Evolutionary conservation across 37 sponge, comb jelly and placozoan species (phyloP).

Genomic region (Diacarnus erythraeanus): DNA sequence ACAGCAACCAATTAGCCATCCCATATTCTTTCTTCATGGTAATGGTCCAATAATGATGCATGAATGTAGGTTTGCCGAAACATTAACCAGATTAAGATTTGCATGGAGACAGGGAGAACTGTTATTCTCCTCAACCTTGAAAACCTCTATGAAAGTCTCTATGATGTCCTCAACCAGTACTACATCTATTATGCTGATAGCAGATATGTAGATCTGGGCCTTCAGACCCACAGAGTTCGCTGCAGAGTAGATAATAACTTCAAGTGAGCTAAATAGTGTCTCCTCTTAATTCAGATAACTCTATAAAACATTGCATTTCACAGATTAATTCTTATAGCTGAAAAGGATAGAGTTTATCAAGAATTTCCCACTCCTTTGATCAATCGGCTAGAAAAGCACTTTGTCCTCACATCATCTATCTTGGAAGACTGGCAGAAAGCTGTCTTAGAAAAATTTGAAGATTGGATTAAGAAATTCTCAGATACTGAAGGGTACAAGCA

Average conservation of each 20-base stretch:
- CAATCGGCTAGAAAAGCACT: conserved; percentile 91
- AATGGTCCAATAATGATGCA: too few species aligned
- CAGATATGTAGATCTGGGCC: conserved; percentile 89
- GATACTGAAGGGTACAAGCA: neutral
- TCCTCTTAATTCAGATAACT: neutral
- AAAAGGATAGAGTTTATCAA: conserved; percentile 71
- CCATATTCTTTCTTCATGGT: neutral
- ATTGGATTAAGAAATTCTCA: conserved; percentile 55
- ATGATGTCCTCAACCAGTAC: conserved; percentile 96
- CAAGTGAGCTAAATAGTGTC: conserved; percentile 44
- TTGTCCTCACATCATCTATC: conserved; percentile 69
- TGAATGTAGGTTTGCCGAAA: conserved; percentile 85
- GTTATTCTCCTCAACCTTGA: conserved; percentile 93
- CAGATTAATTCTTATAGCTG: conserved; percentile 79
- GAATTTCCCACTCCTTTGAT: conserved; percentile 91
- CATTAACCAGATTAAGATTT: conserved; percentile 94
- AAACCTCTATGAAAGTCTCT: conserved; percentile 94
- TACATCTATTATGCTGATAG: conserved; percentile 62
- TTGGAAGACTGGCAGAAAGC: conserved; percentile 44
- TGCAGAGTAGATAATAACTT: conserved; percentile 83
- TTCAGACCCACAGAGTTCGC: conserved; percentile 84
- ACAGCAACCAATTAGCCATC: neutral
- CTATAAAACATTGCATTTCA: neutral
- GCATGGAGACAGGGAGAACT: conserved; percentile 91
- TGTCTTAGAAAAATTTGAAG: conserved; percentile 27